Base-by-base conservation (phyloP, 2,113 vertebrate species). In the Cygnus atratus region DNA sequence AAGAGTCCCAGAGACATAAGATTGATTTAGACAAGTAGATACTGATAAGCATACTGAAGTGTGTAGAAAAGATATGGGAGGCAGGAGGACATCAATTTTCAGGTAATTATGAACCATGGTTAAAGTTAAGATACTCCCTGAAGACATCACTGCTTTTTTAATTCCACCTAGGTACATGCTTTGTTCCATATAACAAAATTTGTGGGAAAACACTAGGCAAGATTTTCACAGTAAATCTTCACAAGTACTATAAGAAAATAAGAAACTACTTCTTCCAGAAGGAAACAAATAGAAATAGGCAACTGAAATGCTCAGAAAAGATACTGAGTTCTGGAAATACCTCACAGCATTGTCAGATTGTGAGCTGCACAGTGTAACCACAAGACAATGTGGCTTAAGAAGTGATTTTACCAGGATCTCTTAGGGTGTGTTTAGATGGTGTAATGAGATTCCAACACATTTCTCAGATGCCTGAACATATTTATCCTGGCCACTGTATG, bases 381-480 rank as follows among this genome's bases (percentile, higher is more conserved):
- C 84, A 87, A 66, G 52, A n/a, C n/a, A 82, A 28, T 37, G 54
- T 25, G 9, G 44, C 39, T 96, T 73, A 79, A 78, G 62, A 39
- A 85, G 29, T 93, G 41, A 68, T 75, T 95, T 89, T 87, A n/a
- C 39, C 50, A 70, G 44, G 41, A 89, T 91, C 44, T 93, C 48
- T 70, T 79, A 54, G 33, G 54, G 39, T 88, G 84, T 95, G 73
- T 78, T 92, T 83, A 92, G 61, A 88, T 81, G 75, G 55, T 46
- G 74, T 88, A 55, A 57, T 61, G 66, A 46, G 52, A 87, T 91
- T 90, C 80, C 52, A 61, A 73, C 33, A 74, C 43, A 78, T 87
- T 94, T 81, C 84, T 96, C 46, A 92, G 87, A 92, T 88, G 39
- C 88, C 61, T 95, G 84, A 92, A 35, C 29, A 44, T 82, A 94